Percentiles rank a stretch among this genome's conserved stretches.
These are phyloP conservation scores for Clinocottus analis DNA, from an alignment of 2,113 vertebrate genomes.

Conservation along the genomic window DNA sequence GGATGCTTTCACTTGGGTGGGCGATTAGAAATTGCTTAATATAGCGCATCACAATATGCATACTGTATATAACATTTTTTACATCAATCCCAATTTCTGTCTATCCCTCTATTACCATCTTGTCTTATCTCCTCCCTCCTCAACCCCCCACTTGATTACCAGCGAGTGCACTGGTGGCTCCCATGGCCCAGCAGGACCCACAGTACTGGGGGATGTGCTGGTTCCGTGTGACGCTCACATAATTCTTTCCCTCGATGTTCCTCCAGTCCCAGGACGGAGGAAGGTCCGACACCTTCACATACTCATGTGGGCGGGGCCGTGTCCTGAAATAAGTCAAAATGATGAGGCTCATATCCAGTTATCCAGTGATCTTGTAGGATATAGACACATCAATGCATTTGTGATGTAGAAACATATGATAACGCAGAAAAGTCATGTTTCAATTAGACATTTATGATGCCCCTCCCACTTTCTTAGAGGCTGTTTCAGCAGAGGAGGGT, in stretches of 20 bases:
- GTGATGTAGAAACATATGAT: too few species aligned
- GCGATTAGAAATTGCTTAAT: neutral
- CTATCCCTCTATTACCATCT: neutral
- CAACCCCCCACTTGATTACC: slow-evolving; percentile 78
- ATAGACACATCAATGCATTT: neutral
- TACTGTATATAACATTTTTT: neutral
- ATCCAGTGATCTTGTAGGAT: neutral
- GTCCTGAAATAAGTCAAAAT: slow-evolving; percentile 43
- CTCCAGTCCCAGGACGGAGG: slow-evolving; percentile 94
- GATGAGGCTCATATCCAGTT: neutral
- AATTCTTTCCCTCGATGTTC: slow-evolving; percentile 89
- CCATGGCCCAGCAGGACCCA: slow-evolving; percentile 97
- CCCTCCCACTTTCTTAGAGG: neutral
- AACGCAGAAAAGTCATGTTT: neutral
- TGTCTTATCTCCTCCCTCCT: neutral
- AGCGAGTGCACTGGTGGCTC: slow-evolving; percentile 93
- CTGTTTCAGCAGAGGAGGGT: neutral
- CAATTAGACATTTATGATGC: neutral
- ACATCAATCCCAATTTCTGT: neutral
- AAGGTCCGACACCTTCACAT: slow-evolving; percentile 74
- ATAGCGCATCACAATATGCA: neutral
- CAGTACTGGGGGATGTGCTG: slow-evolving; percentile 99
- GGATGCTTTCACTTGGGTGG: too few species aligned
- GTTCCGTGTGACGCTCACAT: slow-evolving; percentile 91
- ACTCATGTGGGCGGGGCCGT: slow-evolving; percentile 84